Evolutionary conservation across 2,888 invertebrate species (phyloP), one percentile per base, ranked within the genome.

Genomic region (Cremastinae sp.): DNA sequence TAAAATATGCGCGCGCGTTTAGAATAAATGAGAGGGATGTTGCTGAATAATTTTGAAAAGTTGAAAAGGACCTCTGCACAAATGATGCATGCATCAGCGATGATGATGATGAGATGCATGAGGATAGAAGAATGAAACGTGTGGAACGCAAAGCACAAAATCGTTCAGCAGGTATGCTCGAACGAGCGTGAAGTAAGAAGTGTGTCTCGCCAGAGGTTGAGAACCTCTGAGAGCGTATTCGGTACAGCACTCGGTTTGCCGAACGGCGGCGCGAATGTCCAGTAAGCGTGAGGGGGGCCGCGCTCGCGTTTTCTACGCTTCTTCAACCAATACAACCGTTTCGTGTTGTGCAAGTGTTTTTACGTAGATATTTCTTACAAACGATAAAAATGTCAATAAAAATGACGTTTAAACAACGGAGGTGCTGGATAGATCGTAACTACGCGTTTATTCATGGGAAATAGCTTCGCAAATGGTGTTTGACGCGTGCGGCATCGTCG

Each of bases 251-350:
- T 83, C 80, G 79, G 79, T 76, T 75, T 75, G 79, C 55, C 65
- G 55, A 65, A 81, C 81, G 80, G 81, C 81, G 83, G 82, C 83
- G 84, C 69, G 59, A 51, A 85, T 83, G 84, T 83, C 84, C 83
- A 83, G 83, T 82, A 79, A 79, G 76, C 75, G 80, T 73, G 28
- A 72, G 79, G 81, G 47, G 80, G 81, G 78, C 68, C 73, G 81
- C 81, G 79, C 73, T 82, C 75, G 79, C 81, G 75, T 79, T 82
- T 79, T 81, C 78, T 78, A 71, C 76, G 74, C 75, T 76, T 56
- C 61, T 75, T 62, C 62, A 58, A 49, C 12, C 39, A 55, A 45
- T 49, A 49, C 58, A 39, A 10, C 66, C 66, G 22, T 37, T 4
- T 5, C 28, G 28, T 1, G 49, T 62, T 35, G 45, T 62, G 49